Conservation (phyloP, 2,888 invertebrate species). For the Ophraella communa region DNA sequence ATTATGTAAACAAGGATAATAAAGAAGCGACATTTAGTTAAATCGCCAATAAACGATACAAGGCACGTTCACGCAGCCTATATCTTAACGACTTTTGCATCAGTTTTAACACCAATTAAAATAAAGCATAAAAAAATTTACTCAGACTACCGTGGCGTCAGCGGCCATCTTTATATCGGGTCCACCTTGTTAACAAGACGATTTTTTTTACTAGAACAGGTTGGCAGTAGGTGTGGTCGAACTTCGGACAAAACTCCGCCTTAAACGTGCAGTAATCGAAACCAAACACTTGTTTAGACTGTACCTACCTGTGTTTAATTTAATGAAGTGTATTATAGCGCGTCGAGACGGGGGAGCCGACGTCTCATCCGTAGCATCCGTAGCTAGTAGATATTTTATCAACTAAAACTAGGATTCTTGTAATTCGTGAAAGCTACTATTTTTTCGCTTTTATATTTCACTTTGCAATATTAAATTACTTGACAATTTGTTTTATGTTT, state of each 20-base stretch:
- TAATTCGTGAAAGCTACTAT: no score
- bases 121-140: constrained; percentile 47
- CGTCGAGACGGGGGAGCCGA: neutral
- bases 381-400: neutral
- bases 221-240: constrained; percentile 55
- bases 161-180: constrained; percentile 57
- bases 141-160: constrained; percentile 56
- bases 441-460: no score
- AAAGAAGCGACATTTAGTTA: constrained; percentile 46
- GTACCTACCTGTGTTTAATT: constrained; percentile 49
- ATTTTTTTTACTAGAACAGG: constrained; percentile 58
- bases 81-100: constrained; percentile 57
- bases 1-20: constrained; percentile 37
- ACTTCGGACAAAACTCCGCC: constrained; percentile 35
- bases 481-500: no score
- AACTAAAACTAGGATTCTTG: no score
- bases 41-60: constrained; percentile 56
- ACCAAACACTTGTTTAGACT: constrained; percentile 50
- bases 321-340: constrained; percentile 6
- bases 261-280: constrained; percentile 15
- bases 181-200: constrained; percentile 57
- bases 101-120: constrained; percentile 58
- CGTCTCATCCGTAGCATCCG: no score
- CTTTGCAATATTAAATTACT: no score
- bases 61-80: constrained; percentile 54